phyloP scores from a whole-genome alignment of 2,888 invertebrate genomes.

The Lymantria dispar region DNA sequence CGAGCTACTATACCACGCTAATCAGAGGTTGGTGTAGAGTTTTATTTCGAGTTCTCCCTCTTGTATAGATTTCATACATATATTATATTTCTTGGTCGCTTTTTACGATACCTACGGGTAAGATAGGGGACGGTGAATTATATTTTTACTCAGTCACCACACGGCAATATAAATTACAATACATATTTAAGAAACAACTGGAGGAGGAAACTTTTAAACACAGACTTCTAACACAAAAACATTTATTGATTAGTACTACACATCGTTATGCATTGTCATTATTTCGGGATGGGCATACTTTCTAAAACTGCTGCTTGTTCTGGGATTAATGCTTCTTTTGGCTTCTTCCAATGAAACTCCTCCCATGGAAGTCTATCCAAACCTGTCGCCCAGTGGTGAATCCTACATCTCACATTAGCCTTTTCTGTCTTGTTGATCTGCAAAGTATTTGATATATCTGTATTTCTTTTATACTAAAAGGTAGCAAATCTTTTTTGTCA shows the following conservation, averaged over 20 bases:
- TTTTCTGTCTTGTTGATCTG: slow-evolving; percentile 89
- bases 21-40: too few relatives aligned
- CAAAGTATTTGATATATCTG: slow-evolving; percentile 26
- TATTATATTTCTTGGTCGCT: too few relatives aligned
- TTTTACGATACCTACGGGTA: too few relatives aligned
- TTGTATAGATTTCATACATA: too few relatives aligned
- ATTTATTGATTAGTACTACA: background rate
- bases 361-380: slow-evolving; percentile 80
- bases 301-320: slow-evolving; percentile 68
- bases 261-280: background rate
- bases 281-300: slow-evolving; percentile 53
- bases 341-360: slow-evolving; percentile 80
- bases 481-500: too few relatives aligned
- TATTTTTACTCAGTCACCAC: too few relatives aligned
- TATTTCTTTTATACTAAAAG: too few relatives aligned
- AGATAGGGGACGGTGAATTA: too few relatives aligned
- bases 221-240: background rate
- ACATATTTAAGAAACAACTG: too few relatives aligned
- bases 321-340: slow-evolving; percentile 82
- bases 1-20: too few relatives aligned
- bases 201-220: background rate
- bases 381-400: slow-evolving; percentile 90
- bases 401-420: slow-evolving; percentile 87
- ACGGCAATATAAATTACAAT: too few relatives aligned
- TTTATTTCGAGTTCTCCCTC: too few relatives aligned